Evolutionary conservation across 2,888 invertebrate genomes (phyloP).

Genomic region (Drosophila eohydei): DNA sequence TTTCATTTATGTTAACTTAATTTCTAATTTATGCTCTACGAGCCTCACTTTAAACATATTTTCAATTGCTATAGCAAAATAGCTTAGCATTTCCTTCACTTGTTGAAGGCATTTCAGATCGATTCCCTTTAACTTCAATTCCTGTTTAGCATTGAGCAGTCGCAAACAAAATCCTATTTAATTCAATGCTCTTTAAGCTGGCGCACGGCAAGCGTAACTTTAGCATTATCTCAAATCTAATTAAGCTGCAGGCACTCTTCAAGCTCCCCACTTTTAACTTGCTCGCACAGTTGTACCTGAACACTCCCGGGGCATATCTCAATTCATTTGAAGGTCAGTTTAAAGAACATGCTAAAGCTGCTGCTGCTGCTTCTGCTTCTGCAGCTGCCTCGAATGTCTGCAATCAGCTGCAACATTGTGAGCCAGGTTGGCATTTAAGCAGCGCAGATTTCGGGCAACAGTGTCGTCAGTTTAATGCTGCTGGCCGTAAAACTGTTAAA

Average conservation of each 20-base stretch:
- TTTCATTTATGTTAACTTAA: no score
- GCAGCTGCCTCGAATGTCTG: constrained; percentile 12
- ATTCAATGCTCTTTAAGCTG: constrained; percentile 37
- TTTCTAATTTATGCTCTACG: no score
- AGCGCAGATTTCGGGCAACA: constrained; percentile 72
- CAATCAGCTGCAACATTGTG: constrained; percentile 68
- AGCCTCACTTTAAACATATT: background rate
- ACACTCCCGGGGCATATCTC: background rate
- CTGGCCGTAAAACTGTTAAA: constrained; percentile 54
- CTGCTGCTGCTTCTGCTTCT: background rate
- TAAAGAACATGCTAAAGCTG: constrained; percentile 22
- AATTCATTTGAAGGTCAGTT: constrained; percentile 65
- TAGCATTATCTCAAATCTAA: constrained; percentile 64
- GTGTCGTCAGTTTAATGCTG: constrained; percentile 68
- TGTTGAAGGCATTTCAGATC: background rate
- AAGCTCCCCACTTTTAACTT: background rate
- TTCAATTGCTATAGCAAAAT: no score
- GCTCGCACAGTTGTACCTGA: background rate
- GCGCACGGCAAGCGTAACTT: constrained; percentile 48
- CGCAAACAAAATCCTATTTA: background rate
- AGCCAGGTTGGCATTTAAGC: constrained; percentile 70
- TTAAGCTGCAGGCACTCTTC: constrained; percentile 50
- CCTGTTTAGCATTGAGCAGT: background rate
- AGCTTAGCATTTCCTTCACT: background rate
- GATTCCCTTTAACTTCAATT: background rate